These are phyloP conservation scores for Bradypodion ventrale DNA, from an alignment of 2,797 vertebrate species.

Conservation along the genomic window DNA sequence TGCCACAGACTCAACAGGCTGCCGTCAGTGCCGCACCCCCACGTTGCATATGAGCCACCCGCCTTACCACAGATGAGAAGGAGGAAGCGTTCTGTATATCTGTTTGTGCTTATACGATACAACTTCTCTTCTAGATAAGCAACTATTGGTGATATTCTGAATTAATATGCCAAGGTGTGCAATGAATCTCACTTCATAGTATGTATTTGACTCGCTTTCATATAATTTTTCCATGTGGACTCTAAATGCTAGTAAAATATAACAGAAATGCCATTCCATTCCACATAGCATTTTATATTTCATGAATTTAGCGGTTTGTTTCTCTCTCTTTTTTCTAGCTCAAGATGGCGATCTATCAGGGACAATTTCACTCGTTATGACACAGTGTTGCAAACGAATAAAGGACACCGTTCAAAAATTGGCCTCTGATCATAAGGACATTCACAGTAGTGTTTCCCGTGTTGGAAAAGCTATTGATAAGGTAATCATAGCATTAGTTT, in stretches of 20 bases:
- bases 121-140: neutral
- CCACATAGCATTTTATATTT: neutral
- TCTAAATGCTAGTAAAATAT: neutral
- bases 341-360: constrained; percentile 84
- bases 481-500: constrained; percentile 66
- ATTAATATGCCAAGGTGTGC: neutral
- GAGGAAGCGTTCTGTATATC: no score
- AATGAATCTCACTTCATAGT: neutral
- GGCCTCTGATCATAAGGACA: constrained; percentile 86
- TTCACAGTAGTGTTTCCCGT: constrained; percentile 85
- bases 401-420: constrained; percentile 86
- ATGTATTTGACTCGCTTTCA: neutral
- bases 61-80: no score
- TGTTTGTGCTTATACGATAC: neutral
- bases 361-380: constrained; percentile 85
- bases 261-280: fast-evolving
- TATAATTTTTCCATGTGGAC: neutral
- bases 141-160: neutral
- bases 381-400: constrained; percentile 86
- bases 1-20: no score
- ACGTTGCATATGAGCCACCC: no score
- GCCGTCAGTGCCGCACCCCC: no score
- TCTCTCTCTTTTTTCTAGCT: constrained; percentile 66
- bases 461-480: constrained; percentile 88
- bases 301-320: constrained; percentile 28